A percentile compares a stretch with the other conserved stretches of the same genome.
Conservation (phyloP, 1,140 invertebrate species). For the Megalopta genalis region DNA sequence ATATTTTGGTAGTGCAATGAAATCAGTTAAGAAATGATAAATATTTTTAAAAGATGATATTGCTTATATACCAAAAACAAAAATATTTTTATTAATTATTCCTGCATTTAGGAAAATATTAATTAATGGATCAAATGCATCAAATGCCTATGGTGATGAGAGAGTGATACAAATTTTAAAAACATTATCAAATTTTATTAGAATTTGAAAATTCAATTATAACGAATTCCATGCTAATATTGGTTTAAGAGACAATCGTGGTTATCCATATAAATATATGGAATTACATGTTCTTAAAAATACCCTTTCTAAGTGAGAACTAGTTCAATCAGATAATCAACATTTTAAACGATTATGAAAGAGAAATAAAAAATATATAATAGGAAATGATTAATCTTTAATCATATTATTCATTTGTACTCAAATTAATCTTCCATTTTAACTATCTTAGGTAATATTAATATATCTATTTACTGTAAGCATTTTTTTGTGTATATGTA, state of each 20-base stretch:
- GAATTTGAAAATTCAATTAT: too few relatives aligned
- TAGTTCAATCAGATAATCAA: conserved; percentile 81
- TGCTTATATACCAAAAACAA: conserved; percentile 92
- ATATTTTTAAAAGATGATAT: conserved; percentile 91
- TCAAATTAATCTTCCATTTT: too few relatives aligned
- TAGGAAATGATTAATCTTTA: too few relatives aligned
- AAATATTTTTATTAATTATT: conserved; percentile 91
- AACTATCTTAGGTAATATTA: too few relatives aligned
- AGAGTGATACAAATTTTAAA: conserved; percentile 96
- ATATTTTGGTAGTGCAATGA: conserved; percentile 91
- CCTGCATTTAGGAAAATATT: conserved; percentile 87
- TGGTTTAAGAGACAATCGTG: conserved; percentile 92
- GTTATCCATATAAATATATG: conserved; percentile 94
- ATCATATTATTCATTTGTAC: too few relatives aligned
- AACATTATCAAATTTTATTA: conserved; percentile 93
- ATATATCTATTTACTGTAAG: too few relatives aligned
- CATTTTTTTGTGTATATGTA: conserved; percentile 85
- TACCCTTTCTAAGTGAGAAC: conserved; percentile 84
- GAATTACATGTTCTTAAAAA: conserved; percentile 85
- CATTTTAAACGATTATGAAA: too few relatives aligned
- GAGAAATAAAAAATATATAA: too few relatives aligned
- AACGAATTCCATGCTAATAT: conserved; percentile 91
- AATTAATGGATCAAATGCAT: conserved; percentile 95
- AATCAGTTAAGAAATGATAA: conserved; percentile 89
- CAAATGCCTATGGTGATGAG: too few relatives aligned